These are phyloP conservation scores for Diploscapter pachys DNA, from an alignment of 1,140 invertebrate species.

Conservation along the genomic window DNA sequence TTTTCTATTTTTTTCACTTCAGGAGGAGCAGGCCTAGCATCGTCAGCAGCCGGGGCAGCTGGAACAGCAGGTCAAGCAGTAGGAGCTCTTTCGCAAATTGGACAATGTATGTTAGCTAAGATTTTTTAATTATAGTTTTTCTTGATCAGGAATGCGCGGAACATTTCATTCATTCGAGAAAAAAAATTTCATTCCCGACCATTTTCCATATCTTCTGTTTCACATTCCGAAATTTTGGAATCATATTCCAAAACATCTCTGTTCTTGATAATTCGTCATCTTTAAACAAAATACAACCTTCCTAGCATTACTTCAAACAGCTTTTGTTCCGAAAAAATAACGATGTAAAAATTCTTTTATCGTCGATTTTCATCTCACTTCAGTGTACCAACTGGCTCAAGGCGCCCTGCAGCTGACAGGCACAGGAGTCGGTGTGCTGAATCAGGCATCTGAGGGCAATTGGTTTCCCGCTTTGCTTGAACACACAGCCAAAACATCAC, in stretches of 20 bases:
- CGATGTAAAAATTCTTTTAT: too few species aligned
- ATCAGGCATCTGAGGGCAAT: slow-evolving; percentile 52
- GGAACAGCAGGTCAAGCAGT: slow-evolving; percentile 38
- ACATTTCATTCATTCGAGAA: too few species aligned
- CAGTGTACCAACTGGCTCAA: slow-evolving; percentile 55
- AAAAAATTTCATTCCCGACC: too few species aligned
- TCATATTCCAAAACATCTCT: not conserved
- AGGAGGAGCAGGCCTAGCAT: slow-evolving; percentile 36
- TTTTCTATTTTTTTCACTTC: not conserved
- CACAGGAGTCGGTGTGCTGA: slow-evolving; percentile 54
- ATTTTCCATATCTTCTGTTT: too few species aligned
- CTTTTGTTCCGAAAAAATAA: too few species aligned
- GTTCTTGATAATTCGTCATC: not conserved
- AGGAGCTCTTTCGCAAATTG: slow-evolving; percentile 43
- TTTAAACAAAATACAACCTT: slow-evolving; percentile 12
- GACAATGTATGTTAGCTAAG: slow-evolving; percentile 34
- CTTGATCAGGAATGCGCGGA: not conserved
- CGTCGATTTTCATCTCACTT: slow-evolving; percentile 7
- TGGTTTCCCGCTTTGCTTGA: slow-evolving; percentile 45
- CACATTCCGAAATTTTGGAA: too few species aligned
- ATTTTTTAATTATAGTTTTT: slow-evolving; percentile 19
- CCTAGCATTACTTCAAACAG: too few species aligned
- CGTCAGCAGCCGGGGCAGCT: slow-evolving; percentile 24
- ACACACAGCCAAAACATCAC: slow-evolving; percentile 38
- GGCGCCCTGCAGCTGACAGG: slow-evolving; percentile 55